phyloP scores from a whole-genome alignment of 1,140 invertebrate species.

The Drosophila truncata region DNA sequence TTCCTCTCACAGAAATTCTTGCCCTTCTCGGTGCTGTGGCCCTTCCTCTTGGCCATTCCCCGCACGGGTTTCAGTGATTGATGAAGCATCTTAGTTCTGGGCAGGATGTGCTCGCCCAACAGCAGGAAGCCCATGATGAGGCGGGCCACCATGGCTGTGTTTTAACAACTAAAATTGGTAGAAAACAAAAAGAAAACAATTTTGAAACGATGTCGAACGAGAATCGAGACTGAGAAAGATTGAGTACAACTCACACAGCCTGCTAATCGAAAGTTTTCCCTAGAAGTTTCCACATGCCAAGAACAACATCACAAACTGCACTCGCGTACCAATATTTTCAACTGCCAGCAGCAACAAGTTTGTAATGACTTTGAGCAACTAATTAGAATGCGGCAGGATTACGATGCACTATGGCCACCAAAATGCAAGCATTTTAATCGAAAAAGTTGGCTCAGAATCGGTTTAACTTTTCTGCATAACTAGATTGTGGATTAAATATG shows the following conservation, averaged over 20 bases:
- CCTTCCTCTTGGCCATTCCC: conserved; percentile 28
- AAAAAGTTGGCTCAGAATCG: conserved; percentile 45
- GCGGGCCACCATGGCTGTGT: conserved; percentile 9
- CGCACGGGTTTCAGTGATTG: conserved; percentile 5
- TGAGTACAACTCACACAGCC: conserved; percentile 10
- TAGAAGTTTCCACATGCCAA: conserved; percentile 20
- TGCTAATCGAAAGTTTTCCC: conserved; percentile 37
- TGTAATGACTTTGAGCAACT: conserved; percentile 56
- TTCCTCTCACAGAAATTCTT: conserved; percentile 11
- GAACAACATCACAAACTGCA: neutral
- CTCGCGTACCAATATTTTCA: neutral
- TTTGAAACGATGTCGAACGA: conserved; percentile 1
- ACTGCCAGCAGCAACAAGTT: conserved; percentile 43
- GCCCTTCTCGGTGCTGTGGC: conserved; percentile 12
- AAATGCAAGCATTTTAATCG: conserved; percentile 53
- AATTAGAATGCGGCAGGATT: conserved; percentile 49
- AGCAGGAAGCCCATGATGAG: conserved; percentile 9
- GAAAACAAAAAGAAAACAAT: conserved; percentile 5
- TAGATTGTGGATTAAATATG: neutral
- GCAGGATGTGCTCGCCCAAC: conserved; percentile 9
- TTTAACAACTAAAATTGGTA: neutral
- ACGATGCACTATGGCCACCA: conserved; percentile 22
- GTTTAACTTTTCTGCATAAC: conserved; percentile 13
- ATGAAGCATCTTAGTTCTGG: neutral
- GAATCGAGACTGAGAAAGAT: neutral